Conservation (phyloP, 1,140 invertebrate genomes). For the Bombus confusus region DNA sequence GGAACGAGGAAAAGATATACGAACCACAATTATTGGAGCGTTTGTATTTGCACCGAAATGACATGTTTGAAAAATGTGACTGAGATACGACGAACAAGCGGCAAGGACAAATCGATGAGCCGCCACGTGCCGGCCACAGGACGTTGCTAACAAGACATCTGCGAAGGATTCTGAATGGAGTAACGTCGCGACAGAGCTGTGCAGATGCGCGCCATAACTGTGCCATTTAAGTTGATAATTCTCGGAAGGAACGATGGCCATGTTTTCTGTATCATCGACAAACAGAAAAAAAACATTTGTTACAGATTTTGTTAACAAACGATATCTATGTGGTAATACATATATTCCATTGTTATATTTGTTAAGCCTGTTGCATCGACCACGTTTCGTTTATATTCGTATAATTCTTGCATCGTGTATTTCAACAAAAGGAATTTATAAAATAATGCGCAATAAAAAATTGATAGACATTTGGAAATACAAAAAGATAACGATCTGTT, state of each 20-base stretch:
- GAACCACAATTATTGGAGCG: constrained; percentile 79
- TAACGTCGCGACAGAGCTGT: constrained; percentile 90
- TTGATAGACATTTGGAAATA: not conserved
- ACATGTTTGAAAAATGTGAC: constrained; percentile 83
- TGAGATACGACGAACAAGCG: constrained; percentile 87
- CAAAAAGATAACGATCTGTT: not conserved
- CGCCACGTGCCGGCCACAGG: constrained; percentile 90
- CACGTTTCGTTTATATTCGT: not conserved
- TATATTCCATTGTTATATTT: constrained; percentile 1
- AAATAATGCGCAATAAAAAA: not conserved
- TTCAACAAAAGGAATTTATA: not conserved
- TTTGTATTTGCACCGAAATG: constrained; percentile 81
- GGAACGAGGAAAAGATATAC: constrained; percentile 23
- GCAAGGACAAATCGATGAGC: constrained; percentile 94
- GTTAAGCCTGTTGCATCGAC: constrained; percentile 40
- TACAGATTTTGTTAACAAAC: not conserved
- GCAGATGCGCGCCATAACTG: constrained; percentile 90
- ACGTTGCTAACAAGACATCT: constrained; percentile 91
- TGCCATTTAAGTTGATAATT: constrained; percentile 95
- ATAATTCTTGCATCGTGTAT: not conserved
- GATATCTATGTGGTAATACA: not conserved
- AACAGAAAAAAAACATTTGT: constrained; percentile 5
- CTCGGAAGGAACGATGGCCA: constrained; percentile 84
- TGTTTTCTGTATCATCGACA: constrained; percentile 71
- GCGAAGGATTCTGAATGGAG: constrained; percentile 91